These are phyloP conservation scores for Hirundichthys speculiger DNA, from an alignment of 2,113 vertebrate species.

Conservation along the genomic window DNA sequence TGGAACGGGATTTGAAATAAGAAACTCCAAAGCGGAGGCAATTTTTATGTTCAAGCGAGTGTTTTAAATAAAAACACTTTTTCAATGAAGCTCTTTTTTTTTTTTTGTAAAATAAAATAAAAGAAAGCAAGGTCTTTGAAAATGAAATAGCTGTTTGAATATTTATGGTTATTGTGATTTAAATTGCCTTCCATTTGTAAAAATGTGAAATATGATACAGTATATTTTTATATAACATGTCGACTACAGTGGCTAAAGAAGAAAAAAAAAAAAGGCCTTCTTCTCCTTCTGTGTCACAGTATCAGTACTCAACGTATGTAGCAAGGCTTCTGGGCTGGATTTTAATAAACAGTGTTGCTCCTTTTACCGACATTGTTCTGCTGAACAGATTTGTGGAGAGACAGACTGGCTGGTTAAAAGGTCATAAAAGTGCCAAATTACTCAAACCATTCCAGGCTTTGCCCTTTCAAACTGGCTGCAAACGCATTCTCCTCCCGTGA, in stretches of 20 bases:
- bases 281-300: slow-evolving; percentile 57
- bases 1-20: slow-evolving; percentile 49
- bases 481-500: neutral
- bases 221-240: slow-evolving; percentile 77
- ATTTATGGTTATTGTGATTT: slow-evolving; percentile 68
- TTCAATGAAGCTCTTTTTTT: slow-evolving; percentile 36
- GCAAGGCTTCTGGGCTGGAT: slow-evolving; percentile 28
- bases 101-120: slow-evolving; percentile 48
- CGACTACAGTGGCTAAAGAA: slow-evolving; percentile 32
- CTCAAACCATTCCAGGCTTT: slow-evolving; percentile 15
- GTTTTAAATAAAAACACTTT: slow-evolving; percentile 64
- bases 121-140: slow-evolving; percentile 23
- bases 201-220: slow-evolving; percentile 61
- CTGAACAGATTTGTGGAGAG: slow-evolving; percentile 24
- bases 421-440: slow-evolving; percentile 25
- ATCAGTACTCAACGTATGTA: slow-evolving; percentile 60
- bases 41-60: slow-evolving; percentile 52
- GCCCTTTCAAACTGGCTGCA: neutral
- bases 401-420: neutral
- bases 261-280: slow-evolving; percentile 48
- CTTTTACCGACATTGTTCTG: slow-evolving; percentile 42
- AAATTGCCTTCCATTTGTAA: slow-evolving; percentile 74
- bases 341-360: slow-evolving; percentile 54
- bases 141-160: slow-evolving; percentile 39
- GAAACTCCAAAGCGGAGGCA: slow-evolving; percentile 29